Percentiles rank a stretch among this genome's conserved stretches.
Conservation (phyloP, 1,140 invertebrate genomes). For the Eumeta japonica region DNA sequence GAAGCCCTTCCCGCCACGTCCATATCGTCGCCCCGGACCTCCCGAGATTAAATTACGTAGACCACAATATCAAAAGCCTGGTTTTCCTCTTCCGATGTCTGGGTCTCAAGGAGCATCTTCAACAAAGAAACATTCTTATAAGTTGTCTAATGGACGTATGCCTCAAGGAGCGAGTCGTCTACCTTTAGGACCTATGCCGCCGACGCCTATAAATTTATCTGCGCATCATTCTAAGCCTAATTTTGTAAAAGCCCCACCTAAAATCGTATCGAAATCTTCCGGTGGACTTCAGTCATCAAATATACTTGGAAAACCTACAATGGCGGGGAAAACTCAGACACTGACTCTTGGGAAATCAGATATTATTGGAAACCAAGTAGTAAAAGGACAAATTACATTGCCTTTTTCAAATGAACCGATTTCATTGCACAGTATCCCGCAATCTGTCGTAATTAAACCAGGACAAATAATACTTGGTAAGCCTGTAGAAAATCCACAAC, state of each 20-base stretch:
- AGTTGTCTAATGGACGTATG: slow-evolving; percentile 28
- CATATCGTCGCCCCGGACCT: slow-evolving; percentile 39
- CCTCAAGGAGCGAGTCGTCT: slow-evolving; percentile 32
- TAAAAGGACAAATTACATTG: slow-evolving; percentile 49
- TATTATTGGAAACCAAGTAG: slow-evolving; percentile 50
- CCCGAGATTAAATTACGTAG: slow-evolving; percentile 49
- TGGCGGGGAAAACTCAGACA: slow-evolving; percentile 30
- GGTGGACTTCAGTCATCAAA: slow-evolving; percentile 20
- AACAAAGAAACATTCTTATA: slow-evolving; percentile 36
- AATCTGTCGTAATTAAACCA: slow-evolving; percentile 33
- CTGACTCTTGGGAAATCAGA: slow-evolving; percentile 48
- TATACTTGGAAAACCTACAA: slow-evolving; percentile 34
- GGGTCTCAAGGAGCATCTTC: slow-evolving; percentile 20
- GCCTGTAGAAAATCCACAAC: slow-evolving; percentile 49
- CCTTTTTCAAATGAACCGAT: slow-evolving; percentile 25
- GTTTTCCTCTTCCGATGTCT: slow-evolving; percentile 41
- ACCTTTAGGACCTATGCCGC: slow-evolving; percentile 26
- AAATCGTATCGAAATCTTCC: slow-evolving; percentile 14
- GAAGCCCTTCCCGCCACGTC: slow-evolving; percentile 35
- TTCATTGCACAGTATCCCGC: slow-evolving; percentile 30
- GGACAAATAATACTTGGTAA: slow-evolving; percentile 55
- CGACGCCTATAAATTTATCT: no score
- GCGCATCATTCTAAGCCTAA: slow-evolving; percentile 24
- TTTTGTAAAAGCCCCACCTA: slow-evolving; percentile 13
- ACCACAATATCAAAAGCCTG: slow-evolving; percentile 37